Evolutionary conservation across 2,113 vertebrate species (phyloP), one percentile per base, ranked within the genome.

Genomic region (Lichenostomus cassidix): DNA sequence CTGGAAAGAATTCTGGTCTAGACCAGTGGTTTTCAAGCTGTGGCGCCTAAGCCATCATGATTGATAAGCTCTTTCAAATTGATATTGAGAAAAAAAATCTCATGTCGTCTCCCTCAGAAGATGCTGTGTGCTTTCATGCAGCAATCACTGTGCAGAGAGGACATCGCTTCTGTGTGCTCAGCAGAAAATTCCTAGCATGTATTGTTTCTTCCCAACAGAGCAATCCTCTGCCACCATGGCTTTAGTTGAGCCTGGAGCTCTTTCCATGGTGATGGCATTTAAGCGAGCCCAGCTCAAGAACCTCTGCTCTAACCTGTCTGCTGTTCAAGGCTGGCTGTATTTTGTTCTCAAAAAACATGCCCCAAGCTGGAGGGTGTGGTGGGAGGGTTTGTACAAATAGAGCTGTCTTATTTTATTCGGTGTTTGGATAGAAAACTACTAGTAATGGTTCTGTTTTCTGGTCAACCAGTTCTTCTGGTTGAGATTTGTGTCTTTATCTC

Each of bases 1-100:
- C 35, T 71, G 62, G 62, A 49, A 64, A 85, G 24, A 55, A 23
- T 55, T 25, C 14, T 15, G 8, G 11, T 41, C 73, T 84, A 79
- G 64, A 91, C 6, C 47, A 89, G 73, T 56, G 46, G 65, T 84
- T 94, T 69, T 77, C n/a, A 73, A 83, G 58, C 70, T 85, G 44
- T 83, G 69, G 17, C 87, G 25, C 58, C n/a, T 79, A 44, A 91
- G 52, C 81, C 74, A 28, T 89, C 35, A 59, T 41, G 44, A 82
- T 25, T 89, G 52, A 92, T 65, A 60, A 91, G 5, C 21, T 87
- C 42, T 79, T 87, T 79, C 44, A 28, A 52, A 91, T 58, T 39
- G 29, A 62, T 37, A 31, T 7, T 62, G 56, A 87, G 16, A 12
- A 67, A 74, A 91, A 55, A 37, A 39, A 35, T 12, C 42, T 73